Evolutionary conservation across 2,113 vertebrate species (phyloP).

Genomic region (Phylloscopus trochilus): DNA sequence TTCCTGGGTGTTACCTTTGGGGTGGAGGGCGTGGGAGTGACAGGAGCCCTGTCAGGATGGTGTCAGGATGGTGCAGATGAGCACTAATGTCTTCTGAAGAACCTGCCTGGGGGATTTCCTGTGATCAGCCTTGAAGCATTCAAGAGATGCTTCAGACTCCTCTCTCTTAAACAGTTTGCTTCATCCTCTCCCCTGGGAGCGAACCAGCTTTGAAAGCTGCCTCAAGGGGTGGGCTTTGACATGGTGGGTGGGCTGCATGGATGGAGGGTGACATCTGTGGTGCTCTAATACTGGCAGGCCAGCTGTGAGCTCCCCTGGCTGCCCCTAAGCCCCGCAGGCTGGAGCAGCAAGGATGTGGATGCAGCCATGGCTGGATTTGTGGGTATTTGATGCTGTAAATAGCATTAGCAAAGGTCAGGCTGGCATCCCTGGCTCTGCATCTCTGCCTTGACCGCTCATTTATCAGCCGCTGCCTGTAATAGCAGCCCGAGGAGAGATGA

Average conservation of each 20-base stretch:
- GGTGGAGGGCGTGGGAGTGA: background rate
- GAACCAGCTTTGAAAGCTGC: background rate
- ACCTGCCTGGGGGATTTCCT: background rate
- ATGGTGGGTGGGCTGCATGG: background rate
- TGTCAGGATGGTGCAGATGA: background rate
- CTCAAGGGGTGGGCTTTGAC: background rate
- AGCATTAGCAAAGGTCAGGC: constrained; percentile 10
- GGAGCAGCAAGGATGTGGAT: background rate
- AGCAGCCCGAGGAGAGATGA: background rate
- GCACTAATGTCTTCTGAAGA: background rate
- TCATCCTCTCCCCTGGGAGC: background rate
- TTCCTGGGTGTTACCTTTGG: background rate
- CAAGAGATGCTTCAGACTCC: background rate
- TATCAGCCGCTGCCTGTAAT: background rate
- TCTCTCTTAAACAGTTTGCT: background rate
- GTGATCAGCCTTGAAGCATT: background rate
- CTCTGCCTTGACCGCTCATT: background rate
- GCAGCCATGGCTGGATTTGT: background rate
- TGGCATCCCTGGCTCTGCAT: background rate
- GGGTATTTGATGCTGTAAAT: background rate
- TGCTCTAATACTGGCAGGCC: background rate
- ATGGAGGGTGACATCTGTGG: background rate
- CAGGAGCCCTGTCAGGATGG: background rate
- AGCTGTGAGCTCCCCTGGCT: background rate
- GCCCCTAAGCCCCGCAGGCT: background rate